Percentiles rank a stretch among this genome's conserved stretches.
phyloP scores from a whole-genome alignment of 1,140 invertebrate genomes.

The Camponotus floridanus region DNA sequence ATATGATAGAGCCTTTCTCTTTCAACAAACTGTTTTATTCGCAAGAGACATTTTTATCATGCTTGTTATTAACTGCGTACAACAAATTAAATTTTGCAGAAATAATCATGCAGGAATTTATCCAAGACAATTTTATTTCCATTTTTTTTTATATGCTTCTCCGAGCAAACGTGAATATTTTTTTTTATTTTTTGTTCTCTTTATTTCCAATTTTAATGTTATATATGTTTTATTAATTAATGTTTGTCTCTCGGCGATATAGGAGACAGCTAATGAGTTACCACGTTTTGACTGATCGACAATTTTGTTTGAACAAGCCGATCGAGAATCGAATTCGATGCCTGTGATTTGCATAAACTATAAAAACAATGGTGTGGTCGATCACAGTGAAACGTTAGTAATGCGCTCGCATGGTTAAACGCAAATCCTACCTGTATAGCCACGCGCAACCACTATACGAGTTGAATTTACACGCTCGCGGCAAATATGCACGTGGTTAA shows the following conservation, averaged over 20 bases:
- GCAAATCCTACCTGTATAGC: not conserved
- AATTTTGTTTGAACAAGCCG: conserved; percentile 27
- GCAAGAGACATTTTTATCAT: not conserved
- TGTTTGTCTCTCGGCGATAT: not conserved
- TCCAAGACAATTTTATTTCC: too few species aligned
- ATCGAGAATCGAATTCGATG: not conserved
- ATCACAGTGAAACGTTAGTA: conserved; percentile 6
- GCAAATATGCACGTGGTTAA: conserved; percentile 8
- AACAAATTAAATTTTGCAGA: not conserved
- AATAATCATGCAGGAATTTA: not conserved
- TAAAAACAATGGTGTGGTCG: conserved; percentile 11
- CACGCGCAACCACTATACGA: not conserved
- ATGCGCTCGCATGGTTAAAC: conserved; percentile 15
- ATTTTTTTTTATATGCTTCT: not conserved
- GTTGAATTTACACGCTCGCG: not conserved
- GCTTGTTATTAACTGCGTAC: not conserved
- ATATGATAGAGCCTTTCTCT: not conserved
- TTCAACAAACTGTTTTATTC: not conserved
- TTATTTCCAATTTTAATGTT: not conserved
- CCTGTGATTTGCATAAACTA: not conserved
- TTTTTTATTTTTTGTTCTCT: conserved; percentile 20
- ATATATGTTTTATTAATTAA: conserved; percentile 27
- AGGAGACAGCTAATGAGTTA: not conserved
- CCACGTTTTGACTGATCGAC: not conserved
- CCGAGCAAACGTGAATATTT: not conserved